phyloP scores from a whole-genome alignment of 1,140 invertebrate genomes.

The Drosophila nasuta region DNA sequence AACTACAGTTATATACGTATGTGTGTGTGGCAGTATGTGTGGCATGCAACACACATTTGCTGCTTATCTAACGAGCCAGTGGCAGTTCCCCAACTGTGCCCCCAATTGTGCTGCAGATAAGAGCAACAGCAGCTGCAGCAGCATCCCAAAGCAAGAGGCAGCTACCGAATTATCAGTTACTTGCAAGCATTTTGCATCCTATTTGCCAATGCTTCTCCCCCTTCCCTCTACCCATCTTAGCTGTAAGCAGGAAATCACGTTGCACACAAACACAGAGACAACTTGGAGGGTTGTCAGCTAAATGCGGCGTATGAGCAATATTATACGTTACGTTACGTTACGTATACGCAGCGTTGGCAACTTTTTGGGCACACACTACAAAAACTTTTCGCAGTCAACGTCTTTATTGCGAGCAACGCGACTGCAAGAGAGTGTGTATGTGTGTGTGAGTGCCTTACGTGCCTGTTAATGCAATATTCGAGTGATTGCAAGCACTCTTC shows the following conservation, averaged over 20 bases:
- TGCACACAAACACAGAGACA: conserved; percentile 40
- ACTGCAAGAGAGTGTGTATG: conserved; percentile 18
- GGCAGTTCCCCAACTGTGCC: conserved; percentile 15
- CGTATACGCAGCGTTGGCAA: conserved; percentile 67
- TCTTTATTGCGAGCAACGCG: conserved; percentile 69
- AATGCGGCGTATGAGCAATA: conserved; percentile 75
- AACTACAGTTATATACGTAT: background rate
- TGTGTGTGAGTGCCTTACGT: conserved; percentile 63
- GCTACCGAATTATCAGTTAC: conserved; percentile 74
- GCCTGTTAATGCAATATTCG: conserved; percentile 84
- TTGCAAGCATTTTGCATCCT: conserved; percentile 83
- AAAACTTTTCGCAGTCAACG: conserved; percentile 65
- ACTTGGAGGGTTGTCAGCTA: conserved; percentile 25
- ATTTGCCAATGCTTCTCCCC: conserved; percentile 41
- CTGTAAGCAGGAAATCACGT: conserved; percentile 71
- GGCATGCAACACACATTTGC: conserved; percentile 13
- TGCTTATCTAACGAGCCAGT: conserved; percentile 40
- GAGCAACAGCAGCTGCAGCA: conserved; percentile 1
- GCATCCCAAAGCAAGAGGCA: background rate
- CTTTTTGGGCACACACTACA: conserved; percentile 58
- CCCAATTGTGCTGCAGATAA: conserved; percentile 29
- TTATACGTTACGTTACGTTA: conserved; percentile 60
- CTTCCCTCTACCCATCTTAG: conserved; percentile 1
- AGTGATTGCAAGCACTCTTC: conserved; percentile 76
- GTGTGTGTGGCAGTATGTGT: background rate